These are phyloP conservation scores for Therioaphis trifolii DNA, from an alignment of 2,888 invertebrate genomes.

Conservation along the genomic window DNA sequence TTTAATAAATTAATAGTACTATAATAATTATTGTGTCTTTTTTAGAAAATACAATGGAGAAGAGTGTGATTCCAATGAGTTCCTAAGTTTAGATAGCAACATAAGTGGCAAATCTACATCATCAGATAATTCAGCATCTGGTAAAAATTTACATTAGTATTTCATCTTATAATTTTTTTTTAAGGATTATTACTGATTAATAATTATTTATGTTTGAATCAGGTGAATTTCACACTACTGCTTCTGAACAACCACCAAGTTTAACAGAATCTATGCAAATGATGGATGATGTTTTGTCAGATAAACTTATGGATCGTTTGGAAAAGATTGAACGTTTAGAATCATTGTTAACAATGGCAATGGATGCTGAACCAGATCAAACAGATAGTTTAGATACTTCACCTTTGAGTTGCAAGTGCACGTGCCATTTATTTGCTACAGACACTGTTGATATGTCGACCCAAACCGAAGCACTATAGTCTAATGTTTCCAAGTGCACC, in stretches of 20 bases:
- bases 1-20: not conserved
- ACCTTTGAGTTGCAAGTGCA: slow-evolving; percentile 43
- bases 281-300: slow-evolving; percentile 85
- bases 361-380: slow-evolving; percentile 67
- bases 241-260: slow-evolving; percentile 80
- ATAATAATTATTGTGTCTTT: not conserved
- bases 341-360: slow-evolving; percentile 84
- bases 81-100: slow-evolving; percentile 83
- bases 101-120: slow-evolving; percentile 70
- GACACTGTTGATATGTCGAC: slow-evolving; percentile 57
- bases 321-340: slow-evolving; percentile 89
- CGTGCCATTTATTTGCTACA: slow-evolving; percentile 47
- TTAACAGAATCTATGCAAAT: slow-evolving; percentile 90
- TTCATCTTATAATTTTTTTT: not conserved
- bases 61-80: slow-evolving; percentile 80
- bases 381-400: slow-evolving; percentile 40
- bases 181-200: not conserved
- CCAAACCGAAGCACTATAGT: slow-evolving; percentile 51
- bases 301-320: slow-evolving; percentile 84
- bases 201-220: not conserved
- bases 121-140: slow-evolving; percentile 72
- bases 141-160: slow-evolving; percentile 60
- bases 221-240: slow-evolving; percentile 67
- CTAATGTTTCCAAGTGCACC: not conserved
- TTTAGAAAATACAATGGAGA: slow-evolving; percentile 72